Evolutionary conservation across 2,113 vertebrate species (phyloP).

Genomic region (Terrapene triunguis): DNA sequence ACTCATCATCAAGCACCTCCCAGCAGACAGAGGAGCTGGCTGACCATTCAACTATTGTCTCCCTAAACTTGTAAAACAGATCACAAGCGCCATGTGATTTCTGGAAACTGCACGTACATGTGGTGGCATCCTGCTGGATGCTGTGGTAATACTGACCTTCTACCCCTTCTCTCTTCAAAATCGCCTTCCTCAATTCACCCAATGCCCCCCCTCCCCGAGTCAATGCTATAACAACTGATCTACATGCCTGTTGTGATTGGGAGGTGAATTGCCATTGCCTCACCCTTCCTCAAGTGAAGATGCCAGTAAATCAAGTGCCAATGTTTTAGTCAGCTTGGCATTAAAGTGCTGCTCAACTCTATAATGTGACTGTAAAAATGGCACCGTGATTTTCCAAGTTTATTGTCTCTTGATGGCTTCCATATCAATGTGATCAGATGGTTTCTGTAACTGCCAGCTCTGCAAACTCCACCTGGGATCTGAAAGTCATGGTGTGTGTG

Average conservation of each 20-base stretch:
- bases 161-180: not conserved
- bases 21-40: slow-evolving; percentile 36
- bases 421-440: slow-evolving; percentile 40
- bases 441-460: slow-evolving; percentile 3
- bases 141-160: not conserved
- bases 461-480: not conserved
- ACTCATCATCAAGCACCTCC: not conserved
- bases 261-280: accelerated
- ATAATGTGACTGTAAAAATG: slow-evolving; percentile 11
- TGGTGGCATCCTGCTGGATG: not conserved
- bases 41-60: not conserved
- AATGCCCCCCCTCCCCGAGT: not conserved
- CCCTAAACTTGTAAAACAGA: not conserved
- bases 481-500: not conserved
- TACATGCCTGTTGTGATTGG: not conserved
- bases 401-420: slow-evolving; percentile 31
- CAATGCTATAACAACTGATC: not conserved
- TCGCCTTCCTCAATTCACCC: not conserved
- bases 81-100: not conserved
- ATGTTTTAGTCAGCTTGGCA: not conserved
- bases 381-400: not conserved
- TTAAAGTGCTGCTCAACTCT: not conserved
- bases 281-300: not conserved
- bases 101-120: not conserved
- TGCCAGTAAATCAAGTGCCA: not conserved